Evolutionary conservation across 2,797 vertebrate genomes (phyloP).

Genomic region (Pantherophis alleghaniensis): DNA sequence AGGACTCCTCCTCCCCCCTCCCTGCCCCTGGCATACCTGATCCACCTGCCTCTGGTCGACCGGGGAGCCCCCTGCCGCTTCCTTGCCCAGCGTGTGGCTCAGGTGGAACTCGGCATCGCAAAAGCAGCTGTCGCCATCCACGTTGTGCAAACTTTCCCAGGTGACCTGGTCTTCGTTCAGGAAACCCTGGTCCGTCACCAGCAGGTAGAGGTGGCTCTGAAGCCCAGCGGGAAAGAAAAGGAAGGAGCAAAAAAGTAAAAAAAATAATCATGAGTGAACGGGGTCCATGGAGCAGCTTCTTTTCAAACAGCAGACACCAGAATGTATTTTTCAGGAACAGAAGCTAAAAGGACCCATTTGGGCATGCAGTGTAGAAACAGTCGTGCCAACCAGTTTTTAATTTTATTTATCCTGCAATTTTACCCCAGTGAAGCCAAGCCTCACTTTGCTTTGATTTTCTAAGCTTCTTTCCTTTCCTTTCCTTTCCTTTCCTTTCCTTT

Average conservation of each 20-base stretch:
- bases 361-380: background rate
- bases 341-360: background rate
- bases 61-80: background rate
- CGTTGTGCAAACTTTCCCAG: slow-evolving; percentile 93
- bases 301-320: background rate
- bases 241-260: fast-evolving
- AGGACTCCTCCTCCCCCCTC: background rate
- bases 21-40: slow-evolving; percentile 72
- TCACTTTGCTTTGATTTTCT: background rate
- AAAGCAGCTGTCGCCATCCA: slow-evolving; percentile 94
- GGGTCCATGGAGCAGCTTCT: background rate
- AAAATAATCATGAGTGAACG: fast-evolving
- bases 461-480: too few species aligned
- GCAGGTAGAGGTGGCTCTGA: slow-evolving; percentile 89
- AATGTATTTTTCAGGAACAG: background rate
- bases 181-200: slow-evolving; percentile 96
- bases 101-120: slow-evolving; percentile 87
- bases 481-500: too few species aligned
- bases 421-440: background rate
- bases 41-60: slow-evolving; percentile 85
- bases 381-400: background rate
- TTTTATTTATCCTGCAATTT: background rate
- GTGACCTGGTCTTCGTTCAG: slow-evolving; percentile 86
- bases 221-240: background rate
- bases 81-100: slow-evolving; percentile 77